Conservation (phyloP, 2,888 invertebrate genomes). For the Punctoribates punctum region DNA sequence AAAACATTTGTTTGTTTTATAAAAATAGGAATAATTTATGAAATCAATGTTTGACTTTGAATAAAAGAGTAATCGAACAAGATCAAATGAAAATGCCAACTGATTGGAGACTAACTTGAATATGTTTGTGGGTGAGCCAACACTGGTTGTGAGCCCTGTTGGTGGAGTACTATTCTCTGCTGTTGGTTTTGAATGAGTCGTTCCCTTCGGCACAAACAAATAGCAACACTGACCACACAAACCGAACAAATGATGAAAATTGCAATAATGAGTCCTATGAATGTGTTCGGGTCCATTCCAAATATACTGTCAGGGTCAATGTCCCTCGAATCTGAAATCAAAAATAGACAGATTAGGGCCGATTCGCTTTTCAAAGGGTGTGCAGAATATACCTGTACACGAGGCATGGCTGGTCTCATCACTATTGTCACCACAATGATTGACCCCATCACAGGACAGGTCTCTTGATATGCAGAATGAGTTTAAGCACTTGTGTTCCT, state of each 20-base stretch:
- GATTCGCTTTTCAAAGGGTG: too few relatives aligned
- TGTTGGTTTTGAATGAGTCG: slow-evolving; percentile 43
- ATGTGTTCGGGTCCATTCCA: slow-evolving; percentile 71
- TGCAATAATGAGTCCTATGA: slow-evolving; percentile 68
- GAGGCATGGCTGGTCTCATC: slow-evolving; percentile 80
- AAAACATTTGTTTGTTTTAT: not conserved
- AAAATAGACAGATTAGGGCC: too few relatives aligned
- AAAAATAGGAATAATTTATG: not conserved
- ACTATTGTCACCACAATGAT: slow-evolving; percentile 89
- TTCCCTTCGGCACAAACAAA: slow-evolving; percentile 70
- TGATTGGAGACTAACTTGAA: slow-evolving; percentile 29
- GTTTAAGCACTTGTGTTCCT: slow-evolving; percentile 62
- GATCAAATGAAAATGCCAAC: slow-evolving; percentile 7
- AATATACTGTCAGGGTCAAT: slow-evolving; percentile 59
- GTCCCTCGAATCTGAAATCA: slow-evolving; percentile 46
- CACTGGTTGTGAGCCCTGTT: slow-evolving; percentile 29
- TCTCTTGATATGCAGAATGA: slow-evolving; percentile 89
- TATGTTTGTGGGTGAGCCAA: slow-evolving; percentile 28
- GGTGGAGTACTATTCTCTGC: slow-evolving; percentile 45
- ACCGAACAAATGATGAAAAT: slow-evolving; percentile 66
- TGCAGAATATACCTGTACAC: slow-evolving; percentile 71
- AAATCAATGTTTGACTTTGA: not conserved
- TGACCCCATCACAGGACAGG: slow-evolving; percentile 83
- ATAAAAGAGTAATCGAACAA: not conserved
- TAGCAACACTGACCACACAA: slow-evolving; percentile 65